Evolutionary conservation across 2,113 vertebrate genomes (phyloP).

Genomic region (Barbus barbus): DNA sequence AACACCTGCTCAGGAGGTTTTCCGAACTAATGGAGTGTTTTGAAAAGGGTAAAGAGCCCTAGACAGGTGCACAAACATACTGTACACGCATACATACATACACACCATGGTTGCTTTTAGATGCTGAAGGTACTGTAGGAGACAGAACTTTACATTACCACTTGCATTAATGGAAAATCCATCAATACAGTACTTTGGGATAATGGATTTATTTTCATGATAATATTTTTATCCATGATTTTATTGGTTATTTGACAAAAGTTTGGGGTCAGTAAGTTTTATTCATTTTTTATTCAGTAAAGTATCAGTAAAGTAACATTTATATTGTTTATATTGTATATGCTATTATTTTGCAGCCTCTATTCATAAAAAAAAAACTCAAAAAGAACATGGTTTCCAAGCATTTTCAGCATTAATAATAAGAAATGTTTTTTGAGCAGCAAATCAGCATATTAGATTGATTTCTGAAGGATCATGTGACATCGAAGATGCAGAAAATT

Average conservation of each 20-base stretch:
- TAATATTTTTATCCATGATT: not conserved
- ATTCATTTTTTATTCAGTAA: not conserved
- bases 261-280: not conserved
- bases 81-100: constrained; percentile 50
- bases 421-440: not conserved
- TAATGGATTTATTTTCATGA: not conserved
- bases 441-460: not conserved
- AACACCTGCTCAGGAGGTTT: not conserved
- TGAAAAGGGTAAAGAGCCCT: constrained; percentile 13
- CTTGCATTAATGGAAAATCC: not conserved
- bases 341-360: not conserved
- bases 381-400: not conserved
- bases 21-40: constrained; percentile 22
- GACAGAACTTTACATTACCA: not conserved
- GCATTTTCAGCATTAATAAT: not conserved
- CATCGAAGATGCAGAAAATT: no score
- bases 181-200: no score
- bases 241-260: not conserved
- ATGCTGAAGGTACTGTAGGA: not conserved
- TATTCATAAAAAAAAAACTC: no score
- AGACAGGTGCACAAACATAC: constrained; percentile 7
- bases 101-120: not conserved
- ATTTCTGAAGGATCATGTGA: not conserved
- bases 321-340: not conserved
- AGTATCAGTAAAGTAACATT: not conserved